Evolutionary conservation across 2,888 invertebrate genomes (phyloP).

Genomic region (Hirtodrosophila confusa): DNA sequence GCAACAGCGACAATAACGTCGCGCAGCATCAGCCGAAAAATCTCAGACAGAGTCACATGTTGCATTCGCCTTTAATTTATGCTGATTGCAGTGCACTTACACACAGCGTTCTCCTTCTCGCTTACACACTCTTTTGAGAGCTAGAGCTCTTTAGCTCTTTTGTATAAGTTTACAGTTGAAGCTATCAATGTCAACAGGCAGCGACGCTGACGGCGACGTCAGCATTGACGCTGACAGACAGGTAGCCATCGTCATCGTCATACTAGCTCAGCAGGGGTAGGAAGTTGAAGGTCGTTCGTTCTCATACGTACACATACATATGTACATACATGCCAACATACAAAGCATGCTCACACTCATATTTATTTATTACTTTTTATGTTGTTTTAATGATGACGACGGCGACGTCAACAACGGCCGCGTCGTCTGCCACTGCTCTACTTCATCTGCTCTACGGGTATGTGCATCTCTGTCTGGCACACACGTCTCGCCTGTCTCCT

Average conservation of each 20-base stretch:
- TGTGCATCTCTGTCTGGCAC: slow-evolving; percentile 69
- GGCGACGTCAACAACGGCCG: slow-evolving; percentile 37
- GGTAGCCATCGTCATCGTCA: slow-evolving; percentile 44
- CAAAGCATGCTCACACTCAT: slow-evolving; percentile 59
- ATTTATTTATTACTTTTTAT: slow-evolving; percentile 77
- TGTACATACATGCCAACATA: slow-evolving; percentile 24
- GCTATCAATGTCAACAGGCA: slow-evolving; percentile 73
- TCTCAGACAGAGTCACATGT: slow-evolving; percentile 69
- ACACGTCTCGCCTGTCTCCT: slow-evolving; percentile 24
- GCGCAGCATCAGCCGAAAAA: slow-evolving; percentile 60
- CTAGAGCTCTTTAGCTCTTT: slow-evolving; percentile 56
- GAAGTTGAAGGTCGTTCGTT: slow-evolving; percentile 77
- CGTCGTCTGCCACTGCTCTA: slow-evolving; percentile 59
- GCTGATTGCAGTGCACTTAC: slow-evolving; percentile 56
- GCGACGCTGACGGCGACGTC: slow-evolving; percentile 49
- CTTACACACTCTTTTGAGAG: slow-evolving; percentile 13
- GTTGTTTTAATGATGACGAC: slow-evolving; percentile 76
- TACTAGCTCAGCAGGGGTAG: slow-evolving; percentile 62
- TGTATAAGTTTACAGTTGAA: slow-evolving; percentile 70
- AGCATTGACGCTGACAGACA: slow-evolving; percentile 61
- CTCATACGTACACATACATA: slow-evolving; percentile 34
- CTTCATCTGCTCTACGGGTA: slow-evolving; percentile 53
- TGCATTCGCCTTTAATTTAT: slow-evolving; percentile 78
- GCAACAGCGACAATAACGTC: slow-evolving; percentile 22
- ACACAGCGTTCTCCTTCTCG: slow-evolving; percentile 10